phyloP scores from a whole-genome alignment of 1,140 invertebrate genomes.

The Drosophila setifemur region DNA sequence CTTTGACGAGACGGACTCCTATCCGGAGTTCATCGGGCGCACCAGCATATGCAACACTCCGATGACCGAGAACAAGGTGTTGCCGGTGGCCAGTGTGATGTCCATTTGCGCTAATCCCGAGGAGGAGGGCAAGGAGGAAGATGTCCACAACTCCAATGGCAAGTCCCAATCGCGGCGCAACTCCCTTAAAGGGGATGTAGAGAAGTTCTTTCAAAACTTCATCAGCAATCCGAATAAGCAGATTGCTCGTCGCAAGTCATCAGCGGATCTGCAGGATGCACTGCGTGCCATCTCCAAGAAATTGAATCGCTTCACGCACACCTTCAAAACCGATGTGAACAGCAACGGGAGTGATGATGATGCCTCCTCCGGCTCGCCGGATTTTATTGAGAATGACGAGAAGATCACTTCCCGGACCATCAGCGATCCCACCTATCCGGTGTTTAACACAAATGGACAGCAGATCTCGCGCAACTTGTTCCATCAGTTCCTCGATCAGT shows the following conservation, averaged over 20 bases:
- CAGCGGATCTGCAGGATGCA: conserved; percentile 84
- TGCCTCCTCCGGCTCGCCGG: conserved; percentile 45
- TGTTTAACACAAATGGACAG: conserved; percentile 88
- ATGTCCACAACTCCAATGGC: conserved; percentile 61
- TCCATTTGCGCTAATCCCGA: conserved; percentile 86
- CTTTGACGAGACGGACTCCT: conserved; percentile 80
- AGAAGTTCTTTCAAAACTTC: conserved; percentile 80
- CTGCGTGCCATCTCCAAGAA: conserved; percentile 84
- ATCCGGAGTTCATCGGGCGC: conserved; percentile 85
- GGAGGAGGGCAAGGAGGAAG: conserved; percentile 42
- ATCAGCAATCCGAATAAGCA: conserved; percentile 75
- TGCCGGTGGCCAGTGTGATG: conserved; percentile 87
- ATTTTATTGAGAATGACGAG: conserved; percentile 78
- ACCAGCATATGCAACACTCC: conserved; percentile 90
- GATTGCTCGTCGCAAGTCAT: conserved; percentile 74
- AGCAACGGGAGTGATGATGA: conserved; percentile 58
- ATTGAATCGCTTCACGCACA: conserved; percentile 73
- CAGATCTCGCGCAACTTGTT: conserved; percentile 88
- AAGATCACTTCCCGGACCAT: conserved; percentile 85
- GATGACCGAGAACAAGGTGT: conserved; percentile 88
- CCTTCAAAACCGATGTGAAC: conserved; percentile 70
- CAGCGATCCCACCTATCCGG: conserved; percentile 89
- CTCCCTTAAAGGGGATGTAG: conserved; percentile 70
- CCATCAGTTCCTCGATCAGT: conserved; percentile 86
- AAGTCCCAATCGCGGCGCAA: conserved; percentile 57